Evolutionary conservation across 2,797 vertebrate genomes (phyloP), one percentile per base, ranked within the genome.

Genomic region (Takifugu rubripes): DNA sequence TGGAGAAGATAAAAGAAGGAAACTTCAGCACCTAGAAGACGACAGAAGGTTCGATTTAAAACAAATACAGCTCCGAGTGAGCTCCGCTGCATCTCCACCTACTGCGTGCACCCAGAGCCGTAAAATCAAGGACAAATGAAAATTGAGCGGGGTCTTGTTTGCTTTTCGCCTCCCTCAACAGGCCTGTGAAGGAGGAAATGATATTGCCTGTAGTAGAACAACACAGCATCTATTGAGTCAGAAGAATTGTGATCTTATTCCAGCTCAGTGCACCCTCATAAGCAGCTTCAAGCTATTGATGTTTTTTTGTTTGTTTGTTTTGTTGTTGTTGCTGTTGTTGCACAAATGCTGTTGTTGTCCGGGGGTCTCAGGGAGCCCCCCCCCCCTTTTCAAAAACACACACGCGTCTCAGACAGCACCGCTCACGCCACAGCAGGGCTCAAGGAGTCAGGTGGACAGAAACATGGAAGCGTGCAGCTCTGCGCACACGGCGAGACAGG

Each of bases 171-270:
- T 62, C 53, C 64, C 57, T 62, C 31, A 60, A 64, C 52, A 56
- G 45, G 36, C 59, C 54, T 52, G 54, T 57, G 54, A 73, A 56
- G 59, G 60, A 69, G 53, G 60, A 74, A 74, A 69, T 72, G 64
- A 70, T 66, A 75, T 56, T 67, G 78, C 75, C 75, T 43, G 69
- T 66, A 68, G 72, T 60, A 36, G 68, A 73, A 58, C 57, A 73
- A 74, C 74, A 62, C 61, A 33, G 57, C 67, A 73, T 74, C 71
- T 77, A 70, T 55, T 55, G 68, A 84, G 72, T 70, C 61, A 46
- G 45, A 71, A 69, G 64, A 74, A 74, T 68, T 74, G 68, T 62
- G 69, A 81, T 83, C 78, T 81, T 64, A 66, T 75, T 83, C 77
- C 66, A 64, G 64, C 66, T 81, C 74, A 50, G 56, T 69, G 55